These are phyloP conservation scores for Drosophila pallidifrons DNA, from an alignment of 1,140 invertebrate genomes.

Conservation along the genomic window DNA sequence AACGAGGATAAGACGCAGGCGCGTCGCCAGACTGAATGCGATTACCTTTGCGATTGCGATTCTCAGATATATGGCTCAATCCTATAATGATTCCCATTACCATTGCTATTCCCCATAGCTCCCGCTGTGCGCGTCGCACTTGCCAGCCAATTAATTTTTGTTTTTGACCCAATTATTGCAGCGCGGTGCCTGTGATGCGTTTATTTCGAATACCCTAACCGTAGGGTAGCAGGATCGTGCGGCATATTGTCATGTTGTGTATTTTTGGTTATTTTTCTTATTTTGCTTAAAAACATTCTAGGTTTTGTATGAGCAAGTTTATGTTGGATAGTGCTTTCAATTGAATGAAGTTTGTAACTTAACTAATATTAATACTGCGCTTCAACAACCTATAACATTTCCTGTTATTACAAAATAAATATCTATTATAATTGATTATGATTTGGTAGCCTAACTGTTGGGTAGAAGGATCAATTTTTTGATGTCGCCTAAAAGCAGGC, in stretches of 20 bases:
- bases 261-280: background rate
- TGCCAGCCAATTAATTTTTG: slow-evolving; percentile 72
- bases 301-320: too few relatives aligned
- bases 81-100: slow-evolving; percentile 34
- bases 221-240: background rate
- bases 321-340: too few relatives aligned
- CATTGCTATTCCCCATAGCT: slow-evolving; percentile 36
- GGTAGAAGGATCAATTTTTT: too few relatives aligned
- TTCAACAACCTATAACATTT: too few relatives aligned
- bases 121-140: slow-evolving; percentile 59
- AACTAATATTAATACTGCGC: too few relatives aligned
- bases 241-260: background rate
- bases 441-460: too few relatives aligned
- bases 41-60: slow-evolving; percentile 3
- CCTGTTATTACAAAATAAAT: too few relatives aligned
- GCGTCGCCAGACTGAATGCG: slow-evolving; percentile 39
- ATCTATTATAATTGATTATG: too few relatives aligned
- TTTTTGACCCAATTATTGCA: slow-evolving; percentile 71
- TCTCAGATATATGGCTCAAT: slow-evolving; percentile 34
- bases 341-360: too few relatives aligned
- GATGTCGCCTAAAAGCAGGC: background rate
- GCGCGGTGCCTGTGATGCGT: slow-evolving; percentile 64
- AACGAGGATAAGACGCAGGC: slow-evolving; percentile 6
- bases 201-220: slow-evolving; percentile 56
- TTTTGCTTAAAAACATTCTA: background rate